These are phyloP conservation scores for Melanchra persicariae DNA, from an alignment of 2,888 invertebrate genomes.

Conservation along the genomic window DNA sequence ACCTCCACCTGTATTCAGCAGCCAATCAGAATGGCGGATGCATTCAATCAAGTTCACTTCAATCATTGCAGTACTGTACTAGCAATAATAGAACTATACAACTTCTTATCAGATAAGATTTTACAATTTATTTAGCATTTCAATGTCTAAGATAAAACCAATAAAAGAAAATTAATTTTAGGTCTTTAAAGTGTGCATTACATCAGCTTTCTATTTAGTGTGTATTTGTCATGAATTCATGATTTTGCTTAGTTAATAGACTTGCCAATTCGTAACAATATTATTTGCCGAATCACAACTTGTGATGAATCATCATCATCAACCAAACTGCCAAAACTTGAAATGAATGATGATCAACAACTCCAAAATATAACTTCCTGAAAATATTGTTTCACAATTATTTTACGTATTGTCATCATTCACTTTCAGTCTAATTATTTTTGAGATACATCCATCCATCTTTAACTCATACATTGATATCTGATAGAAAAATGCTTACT, in stretches of 20 bases:
- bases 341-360: neutral
- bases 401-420: neutral
- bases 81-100: constrained; percentile 10
- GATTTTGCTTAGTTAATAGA: neutral
- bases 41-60: constrained; percentile 14
- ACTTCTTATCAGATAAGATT: constrained; percentile 2
- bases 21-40: neutral
- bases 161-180: neutral
- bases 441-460: neutral
- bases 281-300: constrained; percentile 17
- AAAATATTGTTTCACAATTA: neutral
- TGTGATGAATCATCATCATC: constrained; percentile 11
- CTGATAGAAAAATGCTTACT: neutral
- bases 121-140: constrained; percentile 16
- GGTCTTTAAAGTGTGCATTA: neutral
- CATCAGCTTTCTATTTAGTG: neutral
- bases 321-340: neutral
- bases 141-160: neutral
- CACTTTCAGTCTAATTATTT: too few species aligned
- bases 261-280: constrained; percentile 11
- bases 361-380: neutral
- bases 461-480: neutral
- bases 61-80: neutral
- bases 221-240: constrained; percentile 10
- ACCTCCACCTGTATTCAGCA: neutral